These are phyloP conservation scores for Typhlichthys eigenmanni DNA, from an alignment of 2,797 vertebrate species.

Conservation along the genomic window DNA sequence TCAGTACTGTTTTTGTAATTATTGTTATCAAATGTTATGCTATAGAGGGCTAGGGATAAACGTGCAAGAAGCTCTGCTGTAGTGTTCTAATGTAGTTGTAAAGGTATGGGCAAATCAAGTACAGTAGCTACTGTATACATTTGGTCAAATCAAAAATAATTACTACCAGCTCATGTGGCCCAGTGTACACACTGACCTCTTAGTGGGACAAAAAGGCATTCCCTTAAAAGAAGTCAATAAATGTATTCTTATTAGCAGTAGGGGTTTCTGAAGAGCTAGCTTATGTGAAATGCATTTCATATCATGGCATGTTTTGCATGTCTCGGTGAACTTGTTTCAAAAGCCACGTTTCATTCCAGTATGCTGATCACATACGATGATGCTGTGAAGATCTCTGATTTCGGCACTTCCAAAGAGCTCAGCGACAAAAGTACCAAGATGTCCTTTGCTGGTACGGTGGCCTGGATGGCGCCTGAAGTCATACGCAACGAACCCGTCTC, in stretches of 20 bases:
- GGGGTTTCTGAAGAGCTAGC: neutral
- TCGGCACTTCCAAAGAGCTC: constrained; percentile 95
- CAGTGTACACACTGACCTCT: neutral
- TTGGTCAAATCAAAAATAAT: too few species aligned
- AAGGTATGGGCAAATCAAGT: too few species aligned
- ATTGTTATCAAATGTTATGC: too few species aligned
- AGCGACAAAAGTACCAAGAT: constrained; percentile 98
- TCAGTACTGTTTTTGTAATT: too few species aligned
- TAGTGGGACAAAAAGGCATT: neutral
- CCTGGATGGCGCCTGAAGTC: constrained; percentile 98
- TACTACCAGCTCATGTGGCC: too few species aligned
- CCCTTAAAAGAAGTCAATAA: neutral
- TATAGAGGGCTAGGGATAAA: too few species aligned
- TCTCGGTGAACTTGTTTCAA: too few species aligned
- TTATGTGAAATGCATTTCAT: neutral
- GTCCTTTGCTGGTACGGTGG: constrained; percentile 96
- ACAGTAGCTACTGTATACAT: too few species aligned
- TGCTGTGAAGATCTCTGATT: constrained; percentile 97
- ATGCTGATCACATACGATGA: constrained; percentile 98
- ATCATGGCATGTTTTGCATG: too few species aligned
- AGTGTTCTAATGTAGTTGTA: too few species aligned
- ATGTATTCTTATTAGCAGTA: neutral
- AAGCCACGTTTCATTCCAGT: constrained; percentile 64
- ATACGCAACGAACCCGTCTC: constrained; percentile 96
- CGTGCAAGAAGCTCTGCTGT: too few species aligned